phyloP scores from a whole-genome alignment of 1,140 invertebrate genomes.

The Adoxophyes honmai region DNA sequence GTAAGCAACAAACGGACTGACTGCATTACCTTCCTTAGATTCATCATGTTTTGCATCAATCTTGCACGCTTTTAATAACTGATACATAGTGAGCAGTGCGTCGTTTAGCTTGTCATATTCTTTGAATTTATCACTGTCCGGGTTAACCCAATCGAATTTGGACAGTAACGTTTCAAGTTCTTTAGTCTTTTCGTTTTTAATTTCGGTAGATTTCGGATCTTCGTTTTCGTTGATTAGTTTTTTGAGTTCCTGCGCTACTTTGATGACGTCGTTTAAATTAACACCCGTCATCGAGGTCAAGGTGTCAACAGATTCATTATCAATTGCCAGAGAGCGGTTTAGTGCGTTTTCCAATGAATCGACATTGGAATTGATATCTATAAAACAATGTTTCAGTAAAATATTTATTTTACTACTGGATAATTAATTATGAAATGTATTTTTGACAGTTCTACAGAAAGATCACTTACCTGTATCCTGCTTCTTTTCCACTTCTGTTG shows the following conservation, averaged over 20 bases:
- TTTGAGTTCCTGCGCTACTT: slow-evolving; percentile 24
- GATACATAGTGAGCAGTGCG: slow-evolving; percentile 31
- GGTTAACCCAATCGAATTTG: slow-evolving; percentile 36
- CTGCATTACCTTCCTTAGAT: too few relatives aligned
- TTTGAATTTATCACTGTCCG: slow-evolving; percentile 19
- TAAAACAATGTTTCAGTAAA: slow-evolving; percentile 29
- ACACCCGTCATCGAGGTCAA: slow-evolving; percentile 11
- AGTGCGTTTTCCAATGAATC: slow-evolving; percentile 32
- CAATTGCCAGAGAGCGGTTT: slow-evolving; percentile 25
- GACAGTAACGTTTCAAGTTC: slow-evolving; percentile 23
- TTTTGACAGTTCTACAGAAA: too few relatives aligned
- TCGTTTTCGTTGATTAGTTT: slow-evolving; percentile 17
- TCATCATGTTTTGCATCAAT: too few relatives aligned
- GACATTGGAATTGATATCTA: slow-evolving; percentile 43
- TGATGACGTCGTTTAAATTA: slow-evolving; percentile 20
- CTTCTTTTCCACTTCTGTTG: neutral
- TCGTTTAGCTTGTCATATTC: slow-evolving; percentile 27
- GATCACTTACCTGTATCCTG: too few relatives aligned
- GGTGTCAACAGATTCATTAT: slow-evolving; percentile 22
- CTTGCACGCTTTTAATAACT: slow-evolving; percentile 22
- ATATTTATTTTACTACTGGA: too few relatives aligned
- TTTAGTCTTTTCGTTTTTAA: slow-evolving; percentile 20
- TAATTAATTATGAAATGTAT: too few relatives aligned
- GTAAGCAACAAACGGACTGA: too few relatives aligned
- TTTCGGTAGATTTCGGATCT: slow-evolving; percentile 4